Conservation (phyloP, 1,140 invertebrate genomes). For the Sipha flava region DNA sequence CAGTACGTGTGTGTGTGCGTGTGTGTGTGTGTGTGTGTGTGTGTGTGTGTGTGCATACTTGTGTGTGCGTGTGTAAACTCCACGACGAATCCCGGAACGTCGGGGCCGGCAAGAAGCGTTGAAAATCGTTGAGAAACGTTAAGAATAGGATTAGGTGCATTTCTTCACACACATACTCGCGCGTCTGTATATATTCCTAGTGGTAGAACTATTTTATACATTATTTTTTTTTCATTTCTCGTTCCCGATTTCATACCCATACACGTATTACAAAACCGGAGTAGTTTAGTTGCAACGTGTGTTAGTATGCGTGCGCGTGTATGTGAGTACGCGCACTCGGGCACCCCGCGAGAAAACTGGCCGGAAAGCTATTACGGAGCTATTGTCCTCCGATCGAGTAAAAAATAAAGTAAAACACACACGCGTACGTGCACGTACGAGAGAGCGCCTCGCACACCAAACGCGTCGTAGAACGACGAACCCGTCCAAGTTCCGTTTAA, state of each 20-base stretch:
- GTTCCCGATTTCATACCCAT: not conserved
- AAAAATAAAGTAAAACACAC: not conserved
- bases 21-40: not conserved
- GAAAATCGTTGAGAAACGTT: constrained; percentile 29
- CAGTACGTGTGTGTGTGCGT: not conserved
- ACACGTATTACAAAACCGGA: not conserved
- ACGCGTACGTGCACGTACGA: not conserved
- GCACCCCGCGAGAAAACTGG: not conserved
- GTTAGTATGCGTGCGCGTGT: not conserved
- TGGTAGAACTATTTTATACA: not conserved
- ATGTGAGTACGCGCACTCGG: not conserved
- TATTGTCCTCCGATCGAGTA: not conserved
- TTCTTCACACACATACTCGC: not conserved
- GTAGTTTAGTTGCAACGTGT: not conserved
- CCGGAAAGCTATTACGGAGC: constrained; percentile 3
- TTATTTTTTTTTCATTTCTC: not conserved
- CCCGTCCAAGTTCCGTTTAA: not conserved
- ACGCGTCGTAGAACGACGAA: not conserved
- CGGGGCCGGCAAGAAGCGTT: constrained; percentile 1
- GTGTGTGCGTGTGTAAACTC: not conserved
- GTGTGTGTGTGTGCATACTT: not conserved
- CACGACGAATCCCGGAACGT: not conserved
- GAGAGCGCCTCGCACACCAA: not conserved
- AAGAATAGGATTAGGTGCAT: constrained; percentile 23
- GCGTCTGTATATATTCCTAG: not conserved